Base-by-base conservation (phyloP, 2,113 vertebrate genomes). In the Periophthalmodon schlosseri region DNA sequence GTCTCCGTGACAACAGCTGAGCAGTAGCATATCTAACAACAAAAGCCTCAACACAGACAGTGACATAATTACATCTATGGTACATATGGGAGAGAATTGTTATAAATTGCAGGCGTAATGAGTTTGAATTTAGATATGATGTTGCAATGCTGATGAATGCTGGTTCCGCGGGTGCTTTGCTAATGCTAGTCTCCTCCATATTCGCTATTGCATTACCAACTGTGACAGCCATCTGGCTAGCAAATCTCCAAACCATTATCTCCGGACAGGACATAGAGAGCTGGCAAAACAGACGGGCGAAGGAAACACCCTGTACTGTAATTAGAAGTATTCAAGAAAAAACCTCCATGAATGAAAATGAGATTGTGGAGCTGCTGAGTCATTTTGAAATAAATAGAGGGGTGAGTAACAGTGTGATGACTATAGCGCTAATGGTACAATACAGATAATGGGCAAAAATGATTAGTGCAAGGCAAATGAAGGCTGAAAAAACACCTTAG, bases 201-300 rank as follows among this genome's bases (percentile, higher is more conserved):
- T 74, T 79, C 64, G 72, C 54, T n/a, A 66, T 60, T 16, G 12
- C 70, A 73, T 76, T 52, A 69, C 50, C 39, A 75, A 70, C 63
- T 72, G 56, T 72, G 76, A 75, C 54, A 72, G 56, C 69, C 57
- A 65, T 69, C 21, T 73, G 73, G 9, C 66, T 73, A 72, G 50
- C 57, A 58, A 36, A 44, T 78, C 49, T 72, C 50, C 10, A n/a
- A 23, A 44, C 47, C 21, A 33, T 73, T 72, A 63, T 60, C 44
- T 76, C 28, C 72, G 15, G 44, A 56, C 69, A 80, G 63, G 16
- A 61, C 54, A 39, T 16, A 74, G 1, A 44, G 20, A 65, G 63
- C 34, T 65, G 61, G 63, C 63, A 65, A 65, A 65, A 65, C 63
- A 65, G 34, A n/a, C 20, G 18, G 34, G 36, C 16, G 34, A n/a